Conservation (phyloP, 1,140 invertebrate species). For the Conus betulinus region DNA sequence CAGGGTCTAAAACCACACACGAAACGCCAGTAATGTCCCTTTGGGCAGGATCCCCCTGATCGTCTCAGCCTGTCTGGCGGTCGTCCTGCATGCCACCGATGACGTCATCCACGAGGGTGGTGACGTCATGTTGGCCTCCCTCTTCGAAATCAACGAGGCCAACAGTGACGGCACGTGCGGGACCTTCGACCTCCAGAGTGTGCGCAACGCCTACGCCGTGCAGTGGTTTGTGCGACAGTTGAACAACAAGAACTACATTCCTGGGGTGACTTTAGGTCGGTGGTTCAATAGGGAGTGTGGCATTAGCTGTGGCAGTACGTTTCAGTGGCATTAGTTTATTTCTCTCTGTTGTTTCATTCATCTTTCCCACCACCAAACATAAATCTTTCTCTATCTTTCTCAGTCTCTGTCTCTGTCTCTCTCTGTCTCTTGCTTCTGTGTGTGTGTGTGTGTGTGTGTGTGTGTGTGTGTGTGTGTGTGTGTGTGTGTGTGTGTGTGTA, state of each 20-base stretch:
- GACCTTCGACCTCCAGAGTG: neutral
- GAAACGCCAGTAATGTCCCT: too few relatives aligned
- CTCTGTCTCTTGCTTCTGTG: too few relatives aligned
- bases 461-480: too few relatives aligned
- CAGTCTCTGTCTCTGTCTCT: too few relatives aligned
- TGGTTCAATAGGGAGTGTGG: neutral
- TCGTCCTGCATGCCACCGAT: neutral
- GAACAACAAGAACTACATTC: constrained; percentile 7
- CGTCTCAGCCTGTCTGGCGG: neutral
- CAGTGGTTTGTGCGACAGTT: neutral
- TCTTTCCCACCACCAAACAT: too few relatives aligned
- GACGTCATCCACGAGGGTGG: neutral
- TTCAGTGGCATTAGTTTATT: too few relatives aligned
- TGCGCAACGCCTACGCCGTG: neutral
- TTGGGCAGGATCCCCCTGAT: neutral
- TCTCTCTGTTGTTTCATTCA: too few relatives aligned
- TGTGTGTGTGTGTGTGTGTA: too few relatives aligned
- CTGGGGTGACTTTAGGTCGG: neutral
- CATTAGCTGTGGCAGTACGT: too few relatives aligned
- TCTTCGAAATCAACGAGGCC: constrained; percentile 2
- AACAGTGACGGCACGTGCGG: neutral
- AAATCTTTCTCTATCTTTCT: too few relatives aligned
- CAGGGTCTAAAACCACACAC: neutral
- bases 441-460: too few relatives aligned
- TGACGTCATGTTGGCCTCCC: constrained; percentile 21